phyloP scores from a whole-genome alignment of 1,140 invertebrate species.

The Heliconius melpomene region DNA sequence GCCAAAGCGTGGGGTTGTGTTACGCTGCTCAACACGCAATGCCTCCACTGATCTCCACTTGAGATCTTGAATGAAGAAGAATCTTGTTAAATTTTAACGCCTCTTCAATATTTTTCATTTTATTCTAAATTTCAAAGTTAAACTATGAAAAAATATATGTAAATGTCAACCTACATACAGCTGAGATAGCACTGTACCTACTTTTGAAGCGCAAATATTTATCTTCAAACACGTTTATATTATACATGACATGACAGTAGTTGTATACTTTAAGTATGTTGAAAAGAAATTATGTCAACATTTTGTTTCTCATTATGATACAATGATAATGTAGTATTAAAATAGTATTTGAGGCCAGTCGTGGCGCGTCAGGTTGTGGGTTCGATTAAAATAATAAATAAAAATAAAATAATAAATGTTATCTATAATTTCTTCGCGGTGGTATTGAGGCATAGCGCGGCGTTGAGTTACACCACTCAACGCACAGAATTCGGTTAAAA shows the following conservation, averaged over 20 bases:
- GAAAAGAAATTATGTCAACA: slow-evolving; percentile 9
- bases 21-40: background rate
- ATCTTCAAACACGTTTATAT: background rate
- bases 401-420: too few species aligned
- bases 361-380: too few species aligned
- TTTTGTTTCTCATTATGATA: background rate
- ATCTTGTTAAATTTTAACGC: too few species aligned
- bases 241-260: background rate
- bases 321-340: background rate
- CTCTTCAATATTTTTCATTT: background rate
- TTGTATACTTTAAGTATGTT: background rate
- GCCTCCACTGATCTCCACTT: too few species aligned
- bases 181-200: background rate
- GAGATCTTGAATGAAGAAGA: too few species aligned
- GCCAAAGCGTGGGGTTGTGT: too few species aligned
- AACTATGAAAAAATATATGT: background rate
- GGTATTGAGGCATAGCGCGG: too few species aligned
- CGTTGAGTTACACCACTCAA: too few species aligned
- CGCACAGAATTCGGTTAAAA: too few species aligned
- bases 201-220: slow-evolving; percentile 6
- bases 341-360: too few species aligned
- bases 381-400: too few species aligned
- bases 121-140: background rate
- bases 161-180: background rate
- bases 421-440: too few species aligned